Conservation (phyloP, 1,140 invertebrate genomes). For the Orius insidiosus region DNA sequence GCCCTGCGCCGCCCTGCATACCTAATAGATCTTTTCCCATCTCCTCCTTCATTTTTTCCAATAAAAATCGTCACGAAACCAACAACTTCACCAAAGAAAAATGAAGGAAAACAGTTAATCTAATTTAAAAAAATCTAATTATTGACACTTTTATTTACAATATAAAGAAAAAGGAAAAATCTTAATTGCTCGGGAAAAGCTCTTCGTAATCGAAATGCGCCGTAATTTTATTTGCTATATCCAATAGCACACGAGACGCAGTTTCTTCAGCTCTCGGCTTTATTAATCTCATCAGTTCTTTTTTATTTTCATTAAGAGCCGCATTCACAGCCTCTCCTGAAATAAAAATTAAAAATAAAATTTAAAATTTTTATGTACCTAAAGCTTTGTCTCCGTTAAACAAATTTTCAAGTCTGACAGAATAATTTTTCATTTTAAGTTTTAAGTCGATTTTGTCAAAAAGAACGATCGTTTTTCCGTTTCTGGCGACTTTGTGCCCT, state of each 20-base stretch:
- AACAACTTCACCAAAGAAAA: too few relatives aligned
- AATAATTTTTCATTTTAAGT: slow-evolving; percentile 32
- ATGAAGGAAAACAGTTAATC: too few relatives aligned
- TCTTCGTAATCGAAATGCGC: slow-evolving; percentile 18
- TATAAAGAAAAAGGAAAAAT: neutral
- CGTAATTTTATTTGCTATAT: slow-evolving; percentile 21
- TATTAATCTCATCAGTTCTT: slow-evolving; percentile 18
- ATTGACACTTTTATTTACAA: too few relatives aligned
- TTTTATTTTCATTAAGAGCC: slow-evolving; percentile 20
- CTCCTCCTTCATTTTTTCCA: too few relatives aligned
- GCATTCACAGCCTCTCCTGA: slow-evolving; percentile 20
- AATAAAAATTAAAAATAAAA: slow-evolving; percentile 12
- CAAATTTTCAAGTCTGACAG: slow-evolving; percentile 19
- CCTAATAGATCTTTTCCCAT: too few relatives aligned
- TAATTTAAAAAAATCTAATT: too few relatives aligned
- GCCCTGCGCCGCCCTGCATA: too few relatives aligned
- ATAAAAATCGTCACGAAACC: too few relatives aligned
- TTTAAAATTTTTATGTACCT: slow-evolving; percentile 10
- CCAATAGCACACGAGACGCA: slow-evolving; percentile 17
- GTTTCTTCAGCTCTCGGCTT: slow-evolving; percentile 19
- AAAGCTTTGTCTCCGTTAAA: slow-evolving; percentile 22
- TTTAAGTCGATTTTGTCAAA: slow-evolving; percentile 33
- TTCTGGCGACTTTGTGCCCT: slow-evolving; percentile 32
- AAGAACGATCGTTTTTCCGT: slow-evolving; percentile 34
- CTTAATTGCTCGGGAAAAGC: slow-evolving; percentile 18